Evolutionary conservation across 2,797 vertebrate species (phyloP), one percentile per base, ranked within the genome.

Genomic region (Gastrophryne carolinensis): DNA sequence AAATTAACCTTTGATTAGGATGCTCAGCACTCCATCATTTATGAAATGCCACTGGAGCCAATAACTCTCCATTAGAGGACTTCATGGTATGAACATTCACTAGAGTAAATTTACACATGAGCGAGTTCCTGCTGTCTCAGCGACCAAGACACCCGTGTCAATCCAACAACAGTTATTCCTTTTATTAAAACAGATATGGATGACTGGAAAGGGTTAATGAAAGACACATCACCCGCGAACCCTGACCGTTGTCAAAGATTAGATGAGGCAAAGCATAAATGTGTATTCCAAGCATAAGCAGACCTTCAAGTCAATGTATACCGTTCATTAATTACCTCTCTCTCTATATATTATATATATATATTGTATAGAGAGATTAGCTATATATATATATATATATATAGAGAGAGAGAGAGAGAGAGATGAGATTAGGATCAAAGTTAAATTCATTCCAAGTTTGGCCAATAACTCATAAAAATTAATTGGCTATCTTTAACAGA

Each of bases 1-100:
- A 15, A 35, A 68, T 68, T 68, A 68, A 68, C 23, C 65, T 67
- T 50, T 68, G 23, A 68, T 68, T 56, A 53, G 65, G 50, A 32
- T 39, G 17, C 13, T 32, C 27, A 32, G 26, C 50, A 54, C 49
- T 37, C 64, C 26, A 68, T 68, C 50, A 68, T 54, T 68, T 68
- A 35, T 56, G 54, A 68, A 56, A 68, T 68, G 65, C 65, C 65
- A 68, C 49, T 2, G 49, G 34, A 27, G 50, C 56, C 65, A 68
- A 68, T 68, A 68, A 54, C 29, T 29, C 50, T 37, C 30, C n/a
- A 67, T 67, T 12, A 67, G 53, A 67, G 24, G 32, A 26, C 64
- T 29, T 54, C 49, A 34, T 19, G 49, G 19, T 52, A 68, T 68
- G 34, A 68, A 54, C 39, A 68, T 67, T 68, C 65, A 39, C 10